phyloP scores from a whole-genome alignment of 2,888 invertebrate species.

The Tachina grossa region DNA sequence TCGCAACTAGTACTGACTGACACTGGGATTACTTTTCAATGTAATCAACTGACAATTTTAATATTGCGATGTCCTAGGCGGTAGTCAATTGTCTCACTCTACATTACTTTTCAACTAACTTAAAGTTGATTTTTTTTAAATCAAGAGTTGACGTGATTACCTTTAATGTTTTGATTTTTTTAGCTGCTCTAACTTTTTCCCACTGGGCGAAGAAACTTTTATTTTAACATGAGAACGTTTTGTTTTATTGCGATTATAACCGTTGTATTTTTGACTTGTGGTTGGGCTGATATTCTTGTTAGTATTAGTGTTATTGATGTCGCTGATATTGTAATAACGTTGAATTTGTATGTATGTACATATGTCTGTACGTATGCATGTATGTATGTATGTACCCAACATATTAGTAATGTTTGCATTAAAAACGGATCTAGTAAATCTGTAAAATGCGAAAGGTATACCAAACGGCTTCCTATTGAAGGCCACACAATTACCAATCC shows the following conservation, averaged over 20 bases:
- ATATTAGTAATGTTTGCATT: slow-evolving; percentile 62
- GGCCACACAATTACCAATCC: slow-evolving; percentile 35
- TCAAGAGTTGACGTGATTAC: too few relatives aligned
- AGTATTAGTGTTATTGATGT: neutral
- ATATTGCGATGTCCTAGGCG: too few relatives aligned
- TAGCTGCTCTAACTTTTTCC: neutral
- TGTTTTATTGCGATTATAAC: slow-evolving; percentile 48
- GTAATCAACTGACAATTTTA: too few relatives aligned
- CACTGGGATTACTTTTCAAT: too few relatives aligned
- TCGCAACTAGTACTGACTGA: too few relatives aligned
- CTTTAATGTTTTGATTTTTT: too few relatives aligned
- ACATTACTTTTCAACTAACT: too few relatives aligned
- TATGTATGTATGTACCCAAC: slow-evolving; percentile 28
- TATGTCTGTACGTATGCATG: slow-evolving; percentile 25
- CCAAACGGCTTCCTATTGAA: slow-evolving; percentile 43
- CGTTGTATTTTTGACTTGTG: slow-evolving; percentile 54
- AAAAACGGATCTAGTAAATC: slow-evolving; percentile 50
- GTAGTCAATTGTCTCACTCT: too few relatives aligned
- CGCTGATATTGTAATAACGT: neutral
- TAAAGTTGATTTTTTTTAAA: too few relatives aligned
- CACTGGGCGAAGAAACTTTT: slow-evolving; percentile 6
- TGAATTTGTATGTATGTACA: too few relatives aligned
- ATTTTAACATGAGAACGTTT: slow-evolving; percentile 48
- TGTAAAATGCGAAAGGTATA: slow-evolving; percentile 38
- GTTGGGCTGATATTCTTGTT: slow-evolving; percentile 20